Evolutionary conservation across 1,140 invertebrate genomes (phyloP).

Genomic region (Drosophila kikkawai): DNA sequence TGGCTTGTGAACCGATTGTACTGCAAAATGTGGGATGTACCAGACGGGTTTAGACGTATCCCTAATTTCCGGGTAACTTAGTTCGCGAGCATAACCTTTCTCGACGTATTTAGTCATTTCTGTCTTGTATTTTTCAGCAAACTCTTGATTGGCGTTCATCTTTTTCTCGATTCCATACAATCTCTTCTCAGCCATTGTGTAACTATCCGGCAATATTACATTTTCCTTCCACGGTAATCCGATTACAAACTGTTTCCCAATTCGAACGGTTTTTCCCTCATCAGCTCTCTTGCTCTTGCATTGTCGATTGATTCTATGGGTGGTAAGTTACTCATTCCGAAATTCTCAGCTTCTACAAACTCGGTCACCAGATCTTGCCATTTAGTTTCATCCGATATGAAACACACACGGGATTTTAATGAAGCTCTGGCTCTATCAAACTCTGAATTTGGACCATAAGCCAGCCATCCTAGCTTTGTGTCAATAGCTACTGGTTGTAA

Average conservation of each 20-base stretch:
- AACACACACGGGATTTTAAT: not conserved
- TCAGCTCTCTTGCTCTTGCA: not conserved
- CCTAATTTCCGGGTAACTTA: not conserved
- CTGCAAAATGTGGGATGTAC: not conserved
- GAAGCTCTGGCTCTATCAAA: not conserved
- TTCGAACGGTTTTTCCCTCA: not conserved
- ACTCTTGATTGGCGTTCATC: not conserved
- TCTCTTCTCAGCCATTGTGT: not conserved
- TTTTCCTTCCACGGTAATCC: conserved; percentile 1
- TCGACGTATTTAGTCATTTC: not conserved
- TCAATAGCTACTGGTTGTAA: too few relatives aligned
- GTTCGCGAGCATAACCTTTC: not conserved
- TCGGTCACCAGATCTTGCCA: not conserved
- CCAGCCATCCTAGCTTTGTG: not conserved
- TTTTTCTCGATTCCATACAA: not conserved
- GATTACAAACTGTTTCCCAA: not conserved
- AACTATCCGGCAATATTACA: not conserved
- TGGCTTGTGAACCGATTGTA: conserved; percentile 6
- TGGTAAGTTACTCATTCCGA: conserved; percentile 1
- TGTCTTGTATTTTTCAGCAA: not conserved
- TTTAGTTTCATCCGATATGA: not conserved
- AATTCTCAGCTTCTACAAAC: conserved; percentile 1
- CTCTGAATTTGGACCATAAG: not conserved
- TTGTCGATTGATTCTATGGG: not conserved
- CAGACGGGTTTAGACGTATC: not conserved